Evolutionary conservation across 2,888 invertebrate species (phyloP).

Genomic region (Cistogaster globosa): DNA sequence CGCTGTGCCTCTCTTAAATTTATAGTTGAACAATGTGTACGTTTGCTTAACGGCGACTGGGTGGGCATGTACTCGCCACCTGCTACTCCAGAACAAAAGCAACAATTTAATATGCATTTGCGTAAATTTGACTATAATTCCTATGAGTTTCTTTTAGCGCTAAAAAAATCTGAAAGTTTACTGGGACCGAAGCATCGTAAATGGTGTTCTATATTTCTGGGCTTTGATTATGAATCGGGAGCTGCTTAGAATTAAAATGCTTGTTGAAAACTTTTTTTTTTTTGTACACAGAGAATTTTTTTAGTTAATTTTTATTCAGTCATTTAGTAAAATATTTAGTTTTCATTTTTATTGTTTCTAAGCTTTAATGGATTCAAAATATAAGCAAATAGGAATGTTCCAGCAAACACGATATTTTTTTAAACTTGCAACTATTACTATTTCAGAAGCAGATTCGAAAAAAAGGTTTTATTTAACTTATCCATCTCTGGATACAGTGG

Average conservation of each 20-base stretch:
- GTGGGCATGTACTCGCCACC: slow-evolving; percentile 74
- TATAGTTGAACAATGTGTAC: slow-evolving; percentile 81
- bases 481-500: no score
- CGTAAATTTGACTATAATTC: slow-evolving; percentile 78
- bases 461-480: no score
- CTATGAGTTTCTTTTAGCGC: slow-evolving; percentile 79
- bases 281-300: not conserved
- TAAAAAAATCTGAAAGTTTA: slow-evolving; percentile 79
- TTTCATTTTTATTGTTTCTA: no score
- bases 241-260: slow-evolving; percentile 35
- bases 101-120: slow-evolving; percentile 76
- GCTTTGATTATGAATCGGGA: slow-evolving; percentile 76
- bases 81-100: slow-evolving; percentile 72
- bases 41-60: slow-evolving; percentile 75
- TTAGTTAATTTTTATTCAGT: slow-evolving; percentile 5
- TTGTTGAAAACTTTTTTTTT: not conserved
- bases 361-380: no score
- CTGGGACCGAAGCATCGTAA: slow-evolving; percentile 80
- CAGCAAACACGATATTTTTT: no score
- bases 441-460: no score
- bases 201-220: slow-evolving; percentile 81
- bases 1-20: slow-evolving; percentile 82
- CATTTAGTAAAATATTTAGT: slow-evolving; percentile 21
- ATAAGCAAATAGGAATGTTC: no score
- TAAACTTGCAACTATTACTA: no score